Percentiles rank a stretch among this genome's conserved stretches.
phyloP scores from a whole-genome alignment of 1,140 invertebrate species.

The Campodea augens region DNA sequence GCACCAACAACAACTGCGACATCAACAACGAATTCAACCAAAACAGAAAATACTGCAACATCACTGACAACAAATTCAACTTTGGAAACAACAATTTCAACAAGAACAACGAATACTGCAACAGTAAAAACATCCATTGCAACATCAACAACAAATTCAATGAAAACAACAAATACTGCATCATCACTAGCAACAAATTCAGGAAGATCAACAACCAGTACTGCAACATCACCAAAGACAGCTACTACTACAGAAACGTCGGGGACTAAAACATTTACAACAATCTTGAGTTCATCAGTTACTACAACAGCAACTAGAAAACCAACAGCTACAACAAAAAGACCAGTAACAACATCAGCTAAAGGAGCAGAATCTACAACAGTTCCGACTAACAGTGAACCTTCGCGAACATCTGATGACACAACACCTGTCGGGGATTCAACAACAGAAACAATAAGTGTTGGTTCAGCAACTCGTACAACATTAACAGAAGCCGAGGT shows the following conservation, averaged over 20 bases:
- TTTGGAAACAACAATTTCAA: background rate
- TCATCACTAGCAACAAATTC: background rate
- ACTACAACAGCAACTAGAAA: constrained; percentile 3
- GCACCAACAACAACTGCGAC: background rate
- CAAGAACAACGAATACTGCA: background rate
- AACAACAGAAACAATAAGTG: too few species aligned
- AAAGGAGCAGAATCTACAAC: background rate
- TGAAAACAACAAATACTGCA: background rate
- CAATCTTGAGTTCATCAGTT: background rate
- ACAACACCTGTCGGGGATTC: too few species aligned
- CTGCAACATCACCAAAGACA: constrained; percentile 1
- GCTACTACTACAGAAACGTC: background rate
- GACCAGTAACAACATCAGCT: background rate
- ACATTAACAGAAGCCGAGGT: too few species aligned
- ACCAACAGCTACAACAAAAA: constrained; percentile 2
- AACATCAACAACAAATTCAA: background rate
- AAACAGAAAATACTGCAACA: constrained; percentile 1
- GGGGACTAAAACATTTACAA: background rate
- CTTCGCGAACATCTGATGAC: too few species aligned
- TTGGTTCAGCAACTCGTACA: too few species aligned
- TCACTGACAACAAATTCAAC: background rate
- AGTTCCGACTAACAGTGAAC: too few species aligned
- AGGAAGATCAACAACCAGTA: background rate
- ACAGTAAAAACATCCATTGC: background rate
- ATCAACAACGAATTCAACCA: background rate